phyloP scores from a whole-genome alignment of 2,888 invertebrate genomes.

The Unio delphinus region DNA sequence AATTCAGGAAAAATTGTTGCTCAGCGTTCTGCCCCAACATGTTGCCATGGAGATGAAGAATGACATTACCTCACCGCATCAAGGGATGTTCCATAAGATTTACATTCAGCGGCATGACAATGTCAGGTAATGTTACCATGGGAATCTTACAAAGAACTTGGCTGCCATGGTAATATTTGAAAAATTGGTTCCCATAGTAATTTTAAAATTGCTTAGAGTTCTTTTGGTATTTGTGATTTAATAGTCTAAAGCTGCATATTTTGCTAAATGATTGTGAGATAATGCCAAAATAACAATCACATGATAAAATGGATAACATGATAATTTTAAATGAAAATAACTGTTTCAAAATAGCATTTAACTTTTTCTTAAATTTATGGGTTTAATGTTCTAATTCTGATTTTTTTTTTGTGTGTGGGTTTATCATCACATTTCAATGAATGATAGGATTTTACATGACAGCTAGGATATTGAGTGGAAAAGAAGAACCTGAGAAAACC shows the following conservation, averaged over 20 bases:
- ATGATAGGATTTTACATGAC: too few species aligned
- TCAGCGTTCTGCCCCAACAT: conserved; percentile 91
- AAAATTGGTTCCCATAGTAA: background rate
- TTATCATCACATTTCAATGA: too few species aligned
- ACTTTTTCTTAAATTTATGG: too few species aligned
- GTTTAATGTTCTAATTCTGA: too few species aligned
- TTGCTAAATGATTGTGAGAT: too few species aligned
- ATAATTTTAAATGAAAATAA: too few species aligned
- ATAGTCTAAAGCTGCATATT: background rate
- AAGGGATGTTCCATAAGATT: conserved; percentile 92
- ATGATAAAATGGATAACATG: too few species aligned
- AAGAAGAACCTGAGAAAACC: too few species aligned
- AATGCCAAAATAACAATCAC: too few species aligned
- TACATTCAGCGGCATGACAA: conserved; percentile 94
- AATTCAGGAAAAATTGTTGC: conserved; percentile 83
- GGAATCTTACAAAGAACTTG: background rate
- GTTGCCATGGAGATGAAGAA: conserved; percentile 95
- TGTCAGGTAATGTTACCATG: conserved; percentile 79
- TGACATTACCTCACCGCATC: conserved; percentile 88
- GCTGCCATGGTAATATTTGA: background rate
- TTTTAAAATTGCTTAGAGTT: background rate
- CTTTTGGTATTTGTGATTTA: background rate
- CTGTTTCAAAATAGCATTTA: too few species aligned
- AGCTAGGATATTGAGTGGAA: too few species aligned
- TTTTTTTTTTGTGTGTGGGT: too few species aligned